Evolutionary conservation across 2,113 vertebrate species (phyloP).

Genomic region (Elaphurus davidianus): DNA sequence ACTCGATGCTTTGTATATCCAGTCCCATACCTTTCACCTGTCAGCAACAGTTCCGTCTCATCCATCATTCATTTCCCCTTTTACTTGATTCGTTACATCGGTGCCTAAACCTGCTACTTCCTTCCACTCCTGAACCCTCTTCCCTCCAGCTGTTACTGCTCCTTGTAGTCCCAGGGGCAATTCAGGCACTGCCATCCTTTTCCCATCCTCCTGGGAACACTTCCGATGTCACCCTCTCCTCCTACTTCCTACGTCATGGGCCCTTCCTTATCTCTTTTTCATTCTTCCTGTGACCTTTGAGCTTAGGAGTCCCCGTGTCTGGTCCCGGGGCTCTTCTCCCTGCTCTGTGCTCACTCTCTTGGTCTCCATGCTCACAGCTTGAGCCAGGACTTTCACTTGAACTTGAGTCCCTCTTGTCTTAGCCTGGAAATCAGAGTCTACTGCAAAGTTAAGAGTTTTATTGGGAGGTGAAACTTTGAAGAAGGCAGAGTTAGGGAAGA

Average conservation of each 20-base stretch:
- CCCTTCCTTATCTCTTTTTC: background rate
- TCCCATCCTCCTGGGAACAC: background rate
- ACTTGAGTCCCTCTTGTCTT: background rate
- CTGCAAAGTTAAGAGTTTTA: background rate
- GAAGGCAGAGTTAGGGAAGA: background rate
- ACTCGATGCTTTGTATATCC: background rate
- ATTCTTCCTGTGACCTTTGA: background rate
- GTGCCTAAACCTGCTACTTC: background rate
- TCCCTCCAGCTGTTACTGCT: background rate
- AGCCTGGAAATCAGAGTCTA: background rate
- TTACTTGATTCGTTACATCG: background rate
- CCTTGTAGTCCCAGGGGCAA: background rate
- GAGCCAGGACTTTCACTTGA: background rate
- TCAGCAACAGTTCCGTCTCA: background rate
- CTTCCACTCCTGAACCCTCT: background rate
- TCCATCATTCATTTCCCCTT: background rate
- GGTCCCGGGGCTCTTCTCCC: background rate
- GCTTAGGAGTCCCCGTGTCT: background rate
- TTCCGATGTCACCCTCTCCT: background rate
- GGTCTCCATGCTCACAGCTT: background rate
- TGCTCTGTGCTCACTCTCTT: background rate
- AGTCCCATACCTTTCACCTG: background rate
- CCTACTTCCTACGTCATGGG: background rate
- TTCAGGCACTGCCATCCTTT: background rate
- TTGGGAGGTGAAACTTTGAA: background rate